phyloP scores from a whole-genome alignment of 1,140 invertebrate species.

The Drosophila eugracilis region DNA sequence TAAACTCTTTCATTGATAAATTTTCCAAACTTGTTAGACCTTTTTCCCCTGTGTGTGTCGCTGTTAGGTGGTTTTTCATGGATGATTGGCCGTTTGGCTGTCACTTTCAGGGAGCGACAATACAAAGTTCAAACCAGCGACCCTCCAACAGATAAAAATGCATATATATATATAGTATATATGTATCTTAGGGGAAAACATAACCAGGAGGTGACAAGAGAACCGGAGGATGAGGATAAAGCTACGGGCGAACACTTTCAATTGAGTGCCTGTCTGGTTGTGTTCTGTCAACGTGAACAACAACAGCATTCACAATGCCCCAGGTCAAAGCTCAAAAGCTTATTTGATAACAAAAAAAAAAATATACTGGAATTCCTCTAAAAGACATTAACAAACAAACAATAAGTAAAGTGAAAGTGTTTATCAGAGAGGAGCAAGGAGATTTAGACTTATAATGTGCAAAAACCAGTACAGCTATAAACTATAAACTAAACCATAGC shows the following conservation, averaged over 20 bases:
- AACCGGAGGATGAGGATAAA: background rate
- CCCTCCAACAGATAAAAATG: background rate
- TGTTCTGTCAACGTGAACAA: conserved; percentile 2
- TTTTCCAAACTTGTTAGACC: background rate
- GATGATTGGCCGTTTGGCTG: background rate
- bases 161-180: too few relatives aligned
- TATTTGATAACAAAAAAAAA: too few relatives aligned
- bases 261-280: conserved; percentile 7
- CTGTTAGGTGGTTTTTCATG: background rate
- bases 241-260: conserved; percentile 9
- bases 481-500: too few relatives aligned
- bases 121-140: conserved; percentile 7
- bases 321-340: conserved; percentile 9
- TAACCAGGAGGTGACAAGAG: background rate
- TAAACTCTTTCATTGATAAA: too few relatives aligned
- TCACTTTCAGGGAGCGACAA: conserved; percentile 2
- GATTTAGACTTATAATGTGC: background rate
- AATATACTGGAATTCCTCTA: background rate
- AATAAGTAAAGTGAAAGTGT: background rate
- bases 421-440: background rate
- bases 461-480: too few relatives aligned
- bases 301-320: conserved; percentile 1
- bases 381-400: conserved; percentile 1
- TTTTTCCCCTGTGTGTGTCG: background rate
- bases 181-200: too few relatives aligned